phyloP scores from a whole-genome alignment of 2,113 vertebrate species.

The Leptocoma aspasia region DNA sequence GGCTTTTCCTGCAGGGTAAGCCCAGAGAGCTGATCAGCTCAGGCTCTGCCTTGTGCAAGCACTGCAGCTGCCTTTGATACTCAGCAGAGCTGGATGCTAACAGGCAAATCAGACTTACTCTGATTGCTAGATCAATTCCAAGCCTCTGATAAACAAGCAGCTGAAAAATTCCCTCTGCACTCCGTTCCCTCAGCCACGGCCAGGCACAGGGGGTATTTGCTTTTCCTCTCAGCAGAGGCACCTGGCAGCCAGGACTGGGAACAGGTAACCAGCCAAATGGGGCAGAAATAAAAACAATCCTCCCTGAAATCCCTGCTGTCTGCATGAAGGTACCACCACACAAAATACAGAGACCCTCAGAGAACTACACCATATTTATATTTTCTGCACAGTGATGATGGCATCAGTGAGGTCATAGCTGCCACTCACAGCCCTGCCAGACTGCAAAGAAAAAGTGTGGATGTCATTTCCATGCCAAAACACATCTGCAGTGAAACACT shows the following conservation, averaged over 20 bases:
- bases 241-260: background rate
- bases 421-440: background rate
- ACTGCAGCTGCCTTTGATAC: slow-evolving; percentile 42
- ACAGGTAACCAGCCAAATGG: background rate
- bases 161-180: background rate
- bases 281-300: background rate
- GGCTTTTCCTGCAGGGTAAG: background rate
- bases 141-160: slow-evolving; percentile 58
- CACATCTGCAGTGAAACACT: background rate
- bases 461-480: background rate
- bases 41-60: slow-evolving; percentile 14
- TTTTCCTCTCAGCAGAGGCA: background rate
- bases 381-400: background rate
- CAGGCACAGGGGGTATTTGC: background rate
- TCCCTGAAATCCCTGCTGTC: background rate
- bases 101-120: slow-evolving; percentile 29
- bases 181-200: background rate
- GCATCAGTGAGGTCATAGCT: background rate
- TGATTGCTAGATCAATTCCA: slow-evolving; percentile 48
- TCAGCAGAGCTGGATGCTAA: slow-evolving; percentile 68
- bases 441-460: background rate
- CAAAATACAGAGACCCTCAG: background rate
- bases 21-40: slow-evolving; percentile 8
- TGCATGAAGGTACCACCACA: background rate
- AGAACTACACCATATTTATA: too few species aligned